Evolutionary conservation across 2,113 vertebrate genomes (phyloP).

Genomic region (Chloebia gouldiae): DNA sequence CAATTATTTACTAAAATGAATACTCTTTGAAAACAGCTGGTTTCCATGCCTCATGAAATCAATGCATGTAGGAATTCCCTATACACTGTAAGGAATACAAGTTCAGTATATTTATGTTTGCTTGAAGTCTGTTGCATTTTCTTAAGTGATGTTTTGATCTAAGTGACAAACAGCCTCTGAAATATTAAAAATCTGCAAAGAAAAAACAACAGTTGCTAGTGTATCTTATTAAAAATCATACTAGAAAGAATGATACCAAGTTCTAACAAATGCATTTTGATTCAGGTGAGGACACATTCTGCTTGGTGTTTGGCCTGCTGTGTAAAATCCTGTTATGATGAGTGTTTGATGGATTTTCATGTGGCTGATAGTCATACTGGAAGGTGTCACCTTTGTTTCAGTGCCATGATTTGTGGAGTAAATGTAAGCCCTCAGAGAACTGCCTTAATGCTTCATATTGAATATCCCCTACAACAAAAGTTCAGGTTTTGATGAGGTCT

Average conservation of each 20-base stretch:
- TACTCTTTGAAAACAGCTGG: not conserved
- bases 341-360: not conserved
- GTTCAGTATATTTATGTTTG: not conserved
- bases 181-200: not conserved
- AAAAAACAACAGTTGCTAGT: not conserved
- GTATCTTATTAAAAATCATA: not conserved
- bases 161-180: not conserved
- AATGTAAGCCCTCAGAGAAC: not conserved
- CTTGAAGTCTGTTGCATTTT: not conserved
- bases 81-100: not conserved
- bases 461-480: not conserved
- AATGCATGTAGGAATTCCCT: not conserved
- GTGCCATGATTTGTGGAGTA: not conserved
- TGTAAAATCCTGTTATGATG: not conserved
- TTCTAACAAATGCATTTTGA: not conserved
- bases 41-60: not conserved
- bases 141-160: not conserved
- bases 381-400: not conserved
- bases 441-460: not conserved
- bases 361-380: not conserved
- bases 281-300: not conserved
- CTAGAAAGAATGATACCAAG: not conserved
- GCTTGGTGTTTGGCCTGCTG: not conserved
- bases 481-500: not conserved
- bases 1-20: not conserved